Conservation (phyloP, 1,140 invertebrate genomes). For the Dryas iulia region DNA sequence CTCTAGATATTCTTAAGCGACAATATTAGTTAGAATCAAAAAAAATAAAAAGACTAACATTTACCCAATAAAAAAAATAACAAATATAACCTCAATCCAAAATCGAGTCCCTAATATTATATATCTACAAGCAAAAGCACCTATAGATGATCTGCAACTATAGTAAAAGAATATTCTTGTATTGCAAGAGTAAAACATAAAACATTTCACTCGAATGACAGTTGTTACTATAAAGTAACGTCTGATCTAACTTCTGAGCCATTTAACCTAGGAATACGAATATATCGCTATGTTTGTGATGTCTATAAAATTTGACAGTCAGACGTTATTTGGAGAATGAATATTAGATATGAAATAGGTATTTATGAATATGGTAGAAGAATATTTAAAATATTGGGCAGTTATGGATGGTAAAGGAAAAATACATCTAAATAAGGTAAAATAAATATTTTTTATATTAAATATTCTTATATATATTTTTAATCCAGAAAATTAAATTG, state of each 20-base stretch:
- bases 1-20: too few relatives aligned
- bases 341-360: neutral
- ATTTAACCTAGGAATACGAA: slow-evolving; percentile 23
- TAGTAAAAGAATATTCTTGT: neutral
- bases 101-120: neutral
- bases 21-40: too few relatives aligned
- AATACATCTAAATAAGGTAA: too few relatives aligned
- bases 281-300: slow-evolving; percentile 18
- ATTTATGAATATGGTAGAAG: too few relatives aligned
- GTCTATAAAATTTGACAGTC: slow-evolving; percentile 26
- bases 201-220: neutral
- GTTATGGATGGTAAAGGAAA: too few relatives aligned
- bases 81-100: too few relatives aligned
- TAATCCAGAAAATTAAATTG: too few relatives aligned
- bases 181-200: neutral
- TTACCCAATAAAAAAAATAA: too few relatives aligned
- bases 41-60: too few relatives aligned
- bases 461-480: too few relatives aligned
- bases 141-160: neutral
- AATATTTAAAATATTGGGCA: too few relatives aligned
- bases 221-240: slow-evolving; percentile 11
- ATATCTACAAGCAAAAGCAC: neutral
- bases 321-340: neutral
- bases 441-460: too few relatives aligned
- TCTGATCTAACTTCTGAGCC: slow-evolving; percentile 21